Percentiles rank a stretch among this genome's conserved stretches.
phyloP scores from a whole-genome alignment of 2,797 vertebrate genomes.

The Cottoperca gobio region DNA sequence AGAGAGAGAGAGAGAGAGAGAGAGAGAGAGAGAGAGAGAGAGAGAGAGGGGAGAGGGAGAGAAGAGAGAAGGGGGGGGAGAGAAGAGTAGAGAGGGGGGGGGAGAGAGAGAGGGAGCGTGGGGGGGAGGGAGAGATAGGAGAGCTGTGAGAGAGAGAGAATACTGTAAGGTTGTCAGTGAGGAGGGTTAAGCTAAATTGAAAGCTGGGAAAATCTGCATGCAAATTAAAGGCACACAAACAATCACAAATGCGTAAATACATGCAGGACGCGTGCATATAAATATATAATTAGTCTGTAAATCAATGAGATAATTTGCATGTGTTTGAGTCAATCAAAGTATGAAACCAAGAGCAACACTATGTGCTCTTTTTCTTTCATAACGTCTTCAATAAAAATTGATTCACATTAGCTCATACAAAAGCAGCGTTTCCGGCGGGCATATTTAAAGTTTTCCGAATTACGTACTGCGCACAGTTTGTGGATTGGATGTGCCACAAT shows the following conservation, averaged over 20 bases:
- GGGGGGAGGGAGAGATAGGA: no score
- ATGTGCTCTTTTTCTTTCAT: not conserved
- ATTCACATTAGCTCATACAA: not conserved
- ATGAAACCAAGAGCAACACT: conserved; percentile 1
- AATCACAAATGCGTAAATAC: conserved; percentile 20
- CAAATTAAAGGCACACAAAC: conserved; percentile 59
- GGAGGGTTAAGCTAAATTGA: conserved; percentile 22
- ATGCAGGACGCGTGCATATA: conserved; percentile 2
- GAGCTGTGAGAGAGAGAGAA: no score
- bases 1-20: conserved; percentile 30
- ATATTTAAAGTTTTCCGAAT: no score
- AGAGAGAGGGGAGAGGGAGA: not conserved
- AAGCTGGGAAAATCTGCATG: conserved; percentile 49
- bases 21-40: conserved; percentile 12
- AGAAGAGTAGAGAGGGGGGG: not conserved
- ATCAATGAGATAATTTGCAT: conserved; percentile 36
- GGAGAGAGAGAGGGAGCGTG: no score
- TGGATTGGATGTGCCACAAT: no score
- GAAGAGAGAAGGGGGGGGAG: not conserved
- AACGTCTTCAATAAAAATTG: conserved; percentile 6
- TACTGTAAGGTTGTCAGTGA: no score
- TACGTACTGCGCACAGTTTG: no score
- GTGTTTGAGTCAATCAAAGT: conserved; percentile 16
- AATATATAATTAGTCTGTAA: conserved; percentile 29
- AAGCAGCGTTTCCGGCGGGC: no score